A percentile compares a stretch with the other conserved stretches of the same genome.
Conservation (phyloP, 2,888 invertebrate species). For the Nipponacmea schrenckii region DNA sequence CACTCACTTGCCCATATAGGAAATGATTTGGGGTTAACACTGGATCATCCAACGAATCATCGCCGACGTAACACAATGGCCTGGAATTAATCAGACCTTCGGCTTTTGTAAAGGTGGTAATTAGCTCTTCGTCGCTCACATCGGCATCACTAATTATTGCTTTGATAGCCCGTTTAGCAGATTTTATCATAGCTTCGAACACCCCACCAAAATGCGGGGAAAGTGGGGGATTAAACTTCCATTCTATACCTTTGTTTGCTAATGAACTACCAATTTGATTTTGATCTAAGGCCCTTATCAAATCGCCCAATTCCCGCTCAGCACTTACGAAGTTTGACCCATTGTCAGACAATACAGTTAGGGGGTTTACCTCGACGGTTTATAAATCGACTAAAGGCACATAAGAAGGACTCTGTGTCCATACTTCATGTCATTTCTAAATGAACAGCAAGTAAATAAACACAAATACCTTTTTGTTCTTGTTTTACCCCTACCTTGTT, state of each 20-base stretch:
- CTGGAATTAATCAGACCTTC: constrained; percentile 22
- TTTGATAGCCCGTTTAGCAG: constrained; percentile 43
- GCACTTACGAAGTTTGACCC: constrained; percentile 37
- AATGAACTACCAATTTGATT: constrained; percentile 15
- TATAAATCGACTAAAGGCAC: neutral
- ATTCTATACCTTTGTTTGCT: constrained; percentile 39
- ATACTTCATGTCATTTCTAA: no score
- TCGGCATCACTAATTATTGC: neutral
- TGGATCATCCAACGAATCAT: constrained; percentile 17
- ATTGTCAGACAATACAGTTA: constrained; percentile 30
- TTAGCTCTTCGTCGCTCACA: constrained; percentile 6
- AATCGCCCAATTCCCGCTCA: constrained; percentile 21
- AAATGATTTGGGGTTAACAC: constrained; percentile 24
- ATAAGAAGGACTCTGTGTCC: no score
- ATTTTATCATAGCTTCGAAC: constrained; percentile 63
- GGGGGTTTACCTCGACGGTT: constrained; percentile 23
- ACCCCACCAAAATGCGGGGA: constrained; percentile 61
- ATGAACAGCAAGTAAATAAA: no score
- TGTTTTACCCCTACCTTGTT: no score
- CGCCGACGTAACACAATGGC: constrained; percentile 19
- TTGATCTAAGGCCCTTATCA: constrained; percentile 19
- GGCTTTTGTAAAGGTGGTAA: constrained; percentile 13
- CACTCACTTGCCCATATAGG: constrained; percentile 9
- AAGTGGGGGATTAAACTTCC: constrained; percentile 61
- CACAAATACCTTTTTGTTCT: no score